phyloP scores from a whole-genome alignment of 2,888 invertebrate species.

The Phengaris alcon region DNA sequence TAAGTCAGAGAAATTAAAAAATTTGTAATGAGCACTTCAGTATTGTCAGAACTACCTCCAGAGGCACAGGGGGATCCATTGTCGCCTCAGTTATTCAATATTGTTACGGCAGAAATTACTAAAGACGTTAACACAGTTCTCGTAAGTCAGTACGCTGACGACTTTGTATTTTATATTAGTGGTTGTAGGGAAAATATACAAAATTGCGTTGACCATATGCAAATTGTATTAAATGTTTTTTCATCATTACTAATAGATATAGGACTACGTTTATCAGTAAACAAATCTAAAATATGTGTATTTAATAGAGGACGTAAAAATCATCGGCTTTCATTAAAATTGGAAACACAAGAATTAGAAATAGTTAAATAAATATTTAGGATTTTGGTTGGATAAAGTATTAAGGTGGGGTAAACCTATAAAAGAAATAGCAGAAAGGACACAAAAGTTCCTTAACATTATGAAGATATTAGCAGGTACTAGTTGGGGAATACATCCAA shows the following conservation, averaged over 20 bases:
- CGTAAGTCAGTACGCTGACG: too few species aligned
- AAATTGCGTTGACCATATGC: too few species aligned
- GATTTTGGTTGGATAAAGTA: background rate
- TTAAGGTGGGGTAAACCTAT: background rate
- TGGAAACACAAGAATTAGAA: too few species aligned
- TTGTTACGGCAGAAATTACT: conserved; percentile 24
- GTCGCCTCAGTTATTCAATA: conserved; percentile 35
- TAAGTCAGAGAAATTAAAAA: conserved; percentile 28
- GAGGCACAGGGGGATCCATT: conserved; percentile 35
- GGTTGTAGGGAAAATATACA: too few species aligned
- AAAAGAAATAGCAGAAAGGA: background rate
- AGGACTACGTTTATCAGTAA: too few species aligned
- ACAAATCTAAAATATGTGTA: conserved; percentile 1
- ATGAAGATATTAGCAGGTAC: background rate
- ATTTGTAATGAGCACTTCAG: background rate
- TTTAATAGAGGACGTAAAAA: too few species aligned
- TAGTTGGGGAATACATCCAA: conserved; percentile 16
- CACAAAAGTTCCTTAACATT: background rate
- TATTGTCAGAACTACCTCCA: conserved; percentile 24
- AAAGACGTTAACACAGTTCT: too few species aligned
- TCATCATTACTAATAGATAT: too few species aligned
- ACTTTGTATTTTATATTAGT: too few species aligned
- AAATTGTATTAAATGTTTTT: too few species aligned
- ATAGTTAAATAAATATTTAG: too few species aligned
- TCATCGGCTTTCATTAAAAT: too few species aligned